Conservation (phyloP, 2,113 vertebrate species). For the Genyomyrus donnyi region DNA sequence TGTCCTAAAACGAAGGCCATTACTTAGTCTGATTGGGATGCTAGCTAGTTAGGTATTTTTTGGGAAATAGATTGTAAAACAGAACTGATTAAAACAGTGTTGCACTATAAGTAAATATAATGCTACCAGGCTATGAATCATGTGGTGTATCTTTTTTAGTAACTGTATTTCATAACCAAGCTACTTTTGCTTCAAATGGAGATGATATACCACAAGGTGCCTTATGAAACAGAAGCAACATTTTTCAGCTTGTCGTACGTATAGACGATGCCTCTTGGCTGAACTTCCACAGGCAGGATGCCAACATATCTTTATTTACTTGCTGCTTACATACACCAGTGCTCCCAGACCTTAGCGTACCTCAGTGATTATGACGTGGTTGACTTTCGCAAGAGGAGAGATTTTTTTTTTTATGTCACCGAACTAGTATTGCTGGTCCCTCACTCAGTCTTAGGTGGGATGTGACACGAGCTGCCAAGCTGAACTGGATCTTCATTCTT, state of each 20-base stretch:
- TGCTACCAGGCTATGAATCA: neutral
- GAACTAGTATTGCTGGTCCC: neutral
- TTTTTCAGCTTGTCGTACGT: neutral
- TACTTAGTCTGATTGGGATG: neutral
- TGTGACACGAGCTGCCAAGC: neutral
- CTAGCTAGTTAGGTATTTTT: neutral
- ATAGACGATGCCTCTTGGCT: neutral
- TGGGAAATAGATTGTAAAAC: constrained; percentile 17
- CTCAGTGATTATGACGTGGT: neutral
- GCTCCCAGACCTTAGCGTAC: neutral
- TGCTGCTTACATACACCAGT: neutral
- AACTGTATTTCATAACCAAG: neutral
- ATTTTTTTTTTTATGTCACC: neutral
- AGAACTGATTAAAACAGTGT: neutral
- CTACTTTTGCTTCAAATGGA: neutral
- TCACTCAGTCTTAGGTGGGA: neutral
- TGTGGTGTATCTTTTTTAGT: neutral
- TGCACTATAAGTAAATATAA: neutral
- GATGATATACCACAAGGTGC: constrained; percentile 3
- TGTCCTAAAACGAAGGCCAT: neutral
- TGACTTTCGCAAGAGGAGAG: neutral
- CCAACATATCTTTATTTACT: constrained; percentile 3
- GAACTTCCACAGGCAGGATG: neutral
- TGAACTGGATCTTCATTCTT: neutral
- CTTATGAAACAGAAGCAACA: neutral